A percentile compares a stretch with the other conserved stretches of the same genome.
Conservation (phyloP, 92 coral and sea anemone species). For the Palythoa caribaeorum region DNA sequence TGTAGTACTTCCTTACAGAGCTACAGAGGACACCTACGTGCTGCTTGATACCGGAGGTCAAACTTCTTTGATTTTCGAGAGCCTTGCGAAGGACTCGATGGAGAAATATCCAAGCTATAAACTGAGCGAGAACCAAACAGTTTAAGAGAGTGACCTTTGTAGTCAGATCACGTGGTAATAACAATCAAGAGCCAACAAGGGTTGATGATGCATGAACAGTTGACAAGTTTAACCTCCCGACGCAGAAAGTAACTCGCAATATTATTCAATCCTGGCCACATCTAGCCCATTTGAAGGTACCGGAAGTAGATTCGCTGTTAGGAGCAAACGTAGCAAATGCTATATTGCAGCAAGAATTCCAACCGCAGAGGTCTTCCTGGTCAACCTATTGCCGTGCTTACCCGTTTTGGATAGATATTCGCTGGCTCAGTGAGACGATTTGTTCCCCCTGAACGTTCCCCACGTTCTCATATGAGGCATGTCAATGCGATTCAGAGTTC, state of each 20-base stretch:
- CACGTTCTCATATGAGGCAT: not conserved
- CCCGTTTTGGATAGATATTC: not conserved
- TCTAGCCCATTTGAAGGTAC: not conserved
- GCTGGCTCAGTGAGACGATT: not conserved
- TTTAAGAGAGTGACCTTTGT: constrained; percentile 55
- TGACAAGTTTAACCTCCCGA: not conserved
- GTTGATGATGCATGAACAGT: not conserved
- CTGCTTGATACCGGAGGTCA: constrained; percentile 59
- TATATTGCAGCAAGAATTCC: not conserved
- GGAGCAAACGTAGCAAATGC: not conserved
- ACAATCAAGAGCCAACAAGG: not conserved
- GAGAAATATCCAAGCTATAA: constrained; percentile 35
- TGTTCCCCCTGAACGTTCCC: not conserved
- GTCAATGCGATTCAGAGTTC: not conserved
- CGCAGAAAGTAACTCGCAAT: not conserved
- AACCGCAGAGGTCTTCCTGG: not conserved
- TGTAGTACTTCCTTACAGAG: not conserved
- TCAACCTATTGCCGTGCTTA: not conserved
- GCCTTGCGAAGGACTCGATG: constrained; percentile 54
- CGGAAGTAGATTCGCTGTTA: not conserved
- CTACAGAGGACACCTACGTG: constrained; percentile 27
- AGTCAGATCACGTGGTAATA: constrained; percentile 12
- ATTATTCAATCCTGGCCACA: not conserved
- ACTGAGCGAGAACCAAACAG: constrained; percentile 2
- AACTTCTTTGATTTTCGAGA: constrained; percentile 54